Conservation (phyloP, 2,888 invertebrate genomes). For the Drosophila crucigera region DNA sequence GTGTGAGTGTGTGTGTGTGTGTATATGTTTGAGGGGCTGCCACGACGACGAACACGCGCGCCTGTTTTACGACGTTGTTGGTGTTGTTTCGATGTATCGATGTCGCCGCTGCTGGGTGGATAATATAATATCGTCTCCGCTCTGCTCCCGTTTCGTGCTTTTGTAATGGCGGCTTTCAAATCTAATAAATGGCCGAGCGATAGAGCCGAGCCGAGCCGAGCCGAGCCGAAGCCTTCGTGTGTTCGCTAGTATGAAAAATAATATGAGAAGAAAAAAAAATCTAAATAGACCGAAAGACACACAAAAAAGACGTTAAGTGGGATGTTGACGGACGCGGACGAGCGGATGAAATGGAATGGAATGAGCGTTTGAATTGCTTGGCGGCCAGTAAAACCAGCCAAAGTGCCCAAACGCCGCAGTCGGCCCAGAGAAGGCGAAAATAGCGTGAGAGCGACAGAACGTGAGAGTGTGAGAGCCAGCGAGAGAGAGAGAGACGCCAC, state of each 20-base stretch:
- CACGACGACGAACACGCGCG: slow-evolving; percentile 71
- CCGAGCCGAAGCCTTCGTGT: slow-evolving; percentile 50
- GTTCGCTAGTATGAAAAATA: slow-evolving; percentile 21
- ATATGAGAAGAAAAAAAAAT: slow-evolving; percentile 6
- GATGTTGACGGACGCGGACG: slow-evolving; percentile 82
- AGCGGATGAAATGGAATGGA: slow-evolving; percentile 81
- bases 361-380: slow-evolving; percentile 71
- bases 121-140: slow-evolving; percentile 63
- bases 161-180: slow-evolving; percentile 70
- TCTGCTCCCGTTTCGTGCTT: slow-evolving; percentile 65
- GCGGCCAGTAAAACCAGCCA: slow-evolving; percentile 59
- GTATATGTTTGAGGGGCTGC: slow-evolving; percentile 55
- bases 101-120: slow-evolving; percentile 70
- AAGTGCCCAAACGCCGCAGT: slow-evolving; percentile 67
- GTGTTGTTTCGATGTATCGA: slow-evolving; percentile 51
- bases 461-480: slow-evolving; percentile 18
- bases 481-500: slow-evolving; percentile 23
- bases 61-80: slow-evolving; percentile 65
- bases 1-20: slow-evolving; percentile 23
- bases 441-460: slow-evolving; percentile 26
- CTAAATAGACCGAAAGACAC: slow-evolving; percentile 21
- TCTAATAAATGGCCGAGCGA: slow-evolving; percentile 57
- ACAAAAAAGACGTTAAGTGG: slow-evolving; percentile 68
- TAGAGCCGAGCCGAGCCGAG: slow-evolving; percentile 32
- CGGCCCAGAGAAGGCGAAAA: slow-evolving; percentile 50